Percentiles rank a stretch among this genome's conserved stretches.
Conservation (phyloP, 2,888 invertebrate species). For the Enchytraeus crypticus region DNA sequence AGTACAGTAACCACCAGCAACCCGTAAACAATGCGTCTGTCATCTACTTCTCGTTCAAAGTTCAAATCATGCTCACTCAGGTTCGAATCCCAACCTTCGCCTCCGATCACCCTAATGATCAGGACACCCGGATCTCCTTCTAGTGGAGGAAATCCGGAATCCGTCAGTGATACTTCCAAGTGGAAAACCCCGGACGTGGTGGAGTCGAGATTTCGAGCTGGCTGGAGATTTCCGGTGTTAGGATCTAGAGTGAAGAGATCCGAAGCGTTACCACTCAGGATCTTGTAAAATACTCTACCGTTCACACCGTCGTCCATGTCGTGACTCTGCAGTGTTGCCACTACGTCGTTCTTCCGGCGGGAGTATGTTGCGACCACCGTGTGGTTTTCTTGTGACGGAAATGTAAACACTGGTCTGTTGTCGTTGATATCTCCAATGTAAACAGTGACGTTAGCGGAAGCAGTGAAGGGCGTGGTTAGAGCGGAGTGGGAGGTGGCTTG, state of each 20-base stretch:
- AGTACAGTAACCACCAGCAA: too few species aligned
- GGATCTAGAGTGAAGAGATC: neutral
- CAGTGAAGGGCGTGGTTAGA: neutral
- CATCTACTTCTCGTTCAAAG: too few species aligned
- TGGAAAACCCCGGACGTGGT: too few species aligned
- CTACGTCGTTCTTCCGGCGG: neutral
- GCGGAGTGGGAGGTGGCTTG: neutral
- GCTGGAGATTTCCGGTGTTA: too few species aligned
- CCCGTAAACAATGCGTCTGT: too few species aligned
- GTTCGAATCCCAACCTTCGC: too few species aligned
- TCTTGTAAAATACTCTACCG: neutral
- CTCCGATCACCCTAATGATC: too few species aligned
- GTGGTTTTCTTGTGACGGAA: neutral
- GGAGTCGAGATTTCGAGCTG: too few species aligned
- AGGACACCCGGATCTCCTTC: too few species aligned
- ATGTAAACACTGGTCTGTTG: conserved; percentile 3
- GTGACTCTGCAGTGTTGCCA: neutral
- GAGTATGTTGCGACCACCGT: neutral
- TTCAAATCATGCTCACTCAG: too few species aligned
- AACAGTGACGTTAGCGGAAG: neutral
- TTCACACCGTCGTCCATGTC: neutral
- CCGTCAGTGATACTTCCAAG: too few species aligned
- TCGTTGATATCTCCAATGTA: conserved; percentile 1
- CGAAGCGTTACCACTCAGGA: conserved; percentile 1
- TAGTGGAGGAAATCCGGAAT: too few species aligned